These are phyloP conservation scores for Tenodera sinensis DNA, from an alignment of 2,888 invertebrate species.

Conservation along the genomic window DNA sequence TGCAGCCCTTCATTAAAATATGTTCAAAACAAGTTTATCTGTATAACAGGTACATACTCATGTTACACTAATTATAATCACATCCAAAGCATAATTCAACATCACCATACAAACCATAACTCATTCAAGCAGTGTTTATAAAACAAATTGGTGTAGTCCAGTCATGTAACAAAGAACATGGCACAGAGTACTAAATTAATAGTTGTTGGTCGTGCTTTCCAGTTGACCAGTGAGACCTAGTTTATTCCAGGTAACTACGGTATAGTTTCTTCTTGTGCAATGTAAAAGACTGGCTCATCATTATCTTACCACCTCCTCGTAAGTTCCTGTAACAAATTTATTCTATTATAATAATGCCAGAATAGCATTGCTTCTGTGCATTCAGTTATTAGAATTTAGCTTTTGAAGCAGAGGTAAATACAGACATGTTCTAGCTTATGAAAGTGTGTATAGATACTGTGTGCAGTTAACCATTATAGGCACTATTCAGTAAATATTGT, in stretches of 20 bases:
- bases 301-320: slow-evolving; percentile 79
- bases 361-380: too few species aligned
- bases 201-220: slow-evolving; percentile 34
- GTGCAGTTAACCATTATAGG: too few species aligned
- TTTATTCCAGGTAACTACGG: slow-evolving; percentile 62
- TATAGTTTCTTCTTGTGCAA: slow-evolving; percentile 90
- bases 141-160: neutral
- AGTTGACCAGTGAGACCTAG: slow-evolving; percentile 20
- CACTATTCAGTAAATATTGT: too few species aligned
- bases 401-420: too few species aligned
- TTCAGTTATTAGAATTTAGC: too few species aligned
- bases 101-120: too few species aligned
- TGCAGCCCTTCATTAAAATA: neutral
- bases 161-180: neutral
- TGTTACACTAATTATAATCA: neutral
- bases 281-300: slow-evolving; percentile 84
- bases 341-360: too few species aligned
- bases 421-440: too few species aligned
- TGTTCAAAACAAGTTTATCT: neutral
- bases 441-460: too few species aligned
- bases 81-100: neutral
- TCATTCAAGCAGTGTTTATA: neutral
- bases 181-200: neutral
- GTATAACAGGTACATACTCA: neutral
- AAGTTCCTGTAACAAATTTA: slow-evolving; percentile 63